Evolutionary conservation across 2,113 vertebrate genomes (phyloP), one percentile per base, ranked within the genome.

Genomic region (Mormyrus iriodes): DNA sequence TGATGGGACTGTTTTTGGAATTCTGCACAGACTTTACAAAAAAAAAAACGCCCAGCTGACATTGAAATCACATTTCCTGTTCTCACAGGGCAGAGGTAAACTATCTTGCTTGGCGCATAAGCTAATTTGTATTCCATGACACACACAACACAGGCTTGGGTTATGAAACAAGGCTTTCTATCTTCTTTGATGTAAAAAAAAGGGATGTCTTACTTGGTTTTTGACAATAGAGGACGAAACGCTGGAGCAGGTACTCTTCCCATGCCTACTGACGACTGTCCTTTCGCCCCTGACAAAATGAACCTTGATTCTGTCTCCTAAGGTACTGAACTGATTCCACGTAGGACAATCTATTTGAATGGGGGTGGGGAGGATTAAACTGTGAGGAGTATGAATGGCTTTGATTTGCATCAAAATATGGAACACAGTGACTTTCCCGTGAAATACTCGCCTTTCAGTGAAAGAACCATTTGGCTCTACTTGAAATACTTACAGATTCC

Each of bases 111-210:
- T 55, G 35, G 27, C 10, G 39, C 86, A 52, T 61, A 42, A 61
- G 86, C 87, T 88, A 46, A 88, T 88, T 88, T 88, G 87, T 88
- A 88, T 88, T 88, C 87, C 5, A 35, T 69, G 61, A 73, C 87
- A 46, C 55, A 46, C 42, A 48, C 58, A 73, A 88, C 87, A 73
- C 58, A 48, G 31, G 58, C 87, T 88, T 88, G 87, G 87, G 61
- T 69, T 88, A 88, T 48, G 61, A 88, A 69, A 39, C 87, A 73
- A 21, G 61, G 87, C 87, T 88, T 88, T 88, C 87, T 73, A 88
- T 88, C 61, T 46, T 65, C 86, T 88, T 88, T 88, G 52, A 88
- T 88, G 39, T 73, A 88, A 88, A 44, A 88, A 88, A 46, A 88
- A 46, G 73, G 44, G 44, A 69, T 88, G 58, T 88, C 87, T 69